Percentiles rank a stretch among this genome's conserved stretches.
Evolutionary conservation across 1,140 invertebrate genomes (phyloP).

Genomic region (Drosophila elegans): DNA sequence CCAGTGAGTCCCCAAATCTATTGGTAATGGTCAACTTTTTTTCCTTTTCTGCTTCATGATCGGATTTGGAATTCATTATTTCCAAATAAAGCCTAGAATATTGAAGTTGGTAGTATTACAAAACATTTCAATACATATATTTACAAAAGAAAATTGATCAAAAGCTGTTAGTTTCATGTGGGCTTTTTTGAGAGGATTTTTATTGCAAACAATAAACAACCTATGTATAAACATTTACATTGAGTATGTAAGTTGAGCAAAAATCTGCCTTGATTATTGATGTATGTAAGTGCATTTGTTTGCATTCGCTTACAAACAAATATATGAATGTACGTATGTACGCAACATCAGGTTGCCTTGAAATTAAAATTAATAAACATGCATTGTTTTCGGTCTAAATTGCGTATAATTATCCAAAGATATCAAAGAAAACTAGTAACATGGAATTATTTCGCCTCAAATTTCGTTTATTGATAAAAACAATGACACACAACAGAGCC

Average conservation of each 20-base stretch:
- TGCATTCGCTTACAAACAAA: constrained; percentile 1
- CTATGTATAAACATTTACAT: too few species aligned
- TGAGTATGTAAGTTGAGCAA: not conserved
- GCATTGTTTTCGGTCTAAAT: not conserved
- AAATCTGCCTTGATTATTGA: not conserved
- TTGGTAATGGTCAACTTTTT: constrained; percentile 40
- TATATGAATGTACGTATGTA: constrained; percentile 3
- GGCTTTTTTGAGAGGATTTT: not conserved
- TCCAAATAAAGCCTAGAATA: constrained; percentile 11
- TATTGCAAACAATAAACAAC: too few species aligned
- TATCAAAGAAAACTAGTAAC: not conserved
- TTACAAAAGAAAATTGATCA: not conserved
- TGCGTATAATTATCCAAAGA: not conserved
- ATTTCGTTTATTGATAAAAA: constrained; percentile 29
- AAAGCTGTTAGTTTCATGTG: not conserved
- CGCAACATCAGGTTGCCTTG: not conserved
- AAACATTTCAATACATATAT: too few species aligned
- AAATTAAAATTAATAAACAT: not conserved
- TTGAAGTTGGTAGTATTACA: not conserved
- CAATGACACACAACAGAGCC: constrained; percentile 16
- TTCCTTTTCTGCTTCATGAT: constrained; percentile 36
- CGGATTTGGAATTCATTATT: constrained; percentile 44
- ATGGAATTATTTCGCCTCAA: not conserved
- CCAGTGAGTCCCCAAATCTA: constrained; percentile 26
- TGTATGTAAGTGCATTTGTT: constrained; percentile 3